Conservation (phyloP, 2,113 vertebrate species). For the Psephotus haematonotus region DNA sequence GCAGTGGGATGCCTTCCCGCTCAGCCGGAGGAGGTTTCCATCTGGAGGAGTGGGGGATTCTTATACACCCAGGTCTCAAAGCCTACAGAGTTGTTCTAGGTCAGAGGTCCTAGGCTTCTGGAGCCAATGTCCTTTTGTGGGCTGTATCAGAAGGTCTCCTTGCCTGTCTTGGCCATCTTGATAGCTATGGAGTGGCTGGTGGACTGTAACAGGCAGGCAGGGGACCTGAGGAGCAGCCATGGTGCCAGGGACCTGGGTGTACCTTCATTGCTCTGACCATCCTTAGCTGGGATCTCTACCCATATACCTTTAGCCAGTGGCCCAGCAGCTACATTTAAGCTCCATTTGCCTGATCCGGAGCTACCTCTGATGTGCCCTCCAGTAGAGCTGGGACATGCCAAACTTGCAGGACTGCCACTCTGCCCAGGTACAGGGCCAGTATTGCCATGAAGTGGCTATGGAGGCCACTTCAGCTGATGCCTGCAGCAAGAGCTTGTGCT, state of each 20-base stretch:
- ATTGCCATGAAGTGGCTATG: fast-evolving
- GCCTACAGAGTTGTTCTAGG: not conserved
- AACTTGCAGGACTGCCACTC: not conserved
- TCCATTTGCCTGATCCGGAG: not conserved
- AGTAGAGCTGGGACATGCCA: not conserved
- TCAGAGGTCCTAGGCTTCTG: not conserved
- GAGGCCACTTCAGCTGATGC: not conserved
- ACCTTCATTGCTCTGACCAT: not conserved
- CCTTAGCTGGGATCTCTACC: not conserved
- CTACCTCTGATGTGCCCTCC: not conserved
- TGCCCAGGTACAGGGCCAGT: too few species aligned
- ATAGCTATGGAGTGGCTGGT: not conserved
- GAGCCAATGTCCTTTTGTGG: not conserved
- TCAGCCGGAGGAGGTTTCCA: not conserved
- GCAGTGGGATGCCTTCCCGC: not conserved
- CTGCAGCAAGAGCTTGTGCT: not conserved
- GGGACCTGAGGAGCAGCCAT: not conserved
- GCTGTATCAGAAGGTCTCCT: not conserved
- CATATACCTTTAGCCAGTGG: not conserved
- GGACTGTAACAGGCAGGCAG: not conserved
- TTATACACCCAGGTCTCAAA: not conserved
- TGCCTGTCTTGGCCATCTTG: not conserved
- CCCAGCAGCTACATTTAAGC: not conserved
- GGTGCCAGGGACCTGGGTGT: not conserved
- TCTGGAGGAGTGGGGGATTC: not conserved